Conservation (phyloP, 2,888 invertebrate species). For the Macroteleia sp. region DNA sequence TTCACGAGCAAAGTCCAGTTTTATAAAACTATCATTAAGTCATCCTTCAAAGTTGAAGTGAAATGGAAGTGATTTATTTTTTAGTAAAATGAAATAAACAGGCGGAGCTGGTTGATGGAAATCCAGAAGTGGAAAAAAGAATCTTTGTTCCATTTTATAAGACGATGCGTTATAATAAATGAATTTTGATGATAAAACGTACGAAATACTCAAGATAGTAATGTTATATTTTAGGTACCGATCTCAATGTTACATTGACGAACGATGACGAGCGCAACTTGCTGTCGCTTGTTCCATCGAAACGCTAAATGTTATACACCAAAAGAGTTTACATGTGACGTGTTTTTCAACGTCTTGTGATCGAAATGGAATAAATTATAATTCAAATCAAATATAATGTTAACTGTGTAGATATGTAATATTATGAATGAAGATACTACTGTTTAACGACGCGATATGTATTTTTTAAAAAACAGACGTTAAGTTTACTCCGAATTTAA, state of each 20-base stretch:
- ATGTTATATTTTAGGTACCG: conserved; percentile 76
- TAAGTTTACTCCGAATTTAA: conserved; percentile 56
- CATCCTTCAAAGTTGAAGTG: conserved; percentile 12
- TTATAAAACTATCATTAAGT: conserved; percentile 40
- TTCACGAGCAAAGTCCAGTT: conserved; percentile 39
- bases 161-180: conserved; percentile 48
- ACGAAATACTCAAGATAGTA: conserved; percentile 74
- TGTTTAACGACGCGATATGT: too few species aligned
- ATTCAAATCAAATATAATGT: conserved; percentile 58
- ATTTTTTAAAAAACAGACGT: conserved; percentile 44
- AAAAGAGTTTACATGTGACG: conserved; percentile 62
- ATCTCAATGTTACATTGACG: conserved; percentile 74
- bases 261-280: conserved; percentile 12
- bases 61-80: conserved; percentile 41
- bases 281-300: too few species aligned
- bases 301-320: conserved; percentile 64
- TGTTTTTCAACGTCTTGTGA: conserved; percentile 61
- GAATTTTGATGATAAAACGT: conserved; percentile 5
- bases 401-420: conserved; percentile 59
- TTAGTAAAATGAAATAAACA: conserved; percentile 7
- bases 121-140: not conserved
- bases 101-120: too few species aligned
- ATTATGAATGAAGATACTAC: conserved; percentile 12
- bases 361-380: conserved; percentile 53
- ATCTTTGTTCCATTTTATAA: conserved; percentile 38